phyloP scores from a whole-genome alignment of 2,888 invertebrate species.

The Gisinianus flammeolus region DNA sequence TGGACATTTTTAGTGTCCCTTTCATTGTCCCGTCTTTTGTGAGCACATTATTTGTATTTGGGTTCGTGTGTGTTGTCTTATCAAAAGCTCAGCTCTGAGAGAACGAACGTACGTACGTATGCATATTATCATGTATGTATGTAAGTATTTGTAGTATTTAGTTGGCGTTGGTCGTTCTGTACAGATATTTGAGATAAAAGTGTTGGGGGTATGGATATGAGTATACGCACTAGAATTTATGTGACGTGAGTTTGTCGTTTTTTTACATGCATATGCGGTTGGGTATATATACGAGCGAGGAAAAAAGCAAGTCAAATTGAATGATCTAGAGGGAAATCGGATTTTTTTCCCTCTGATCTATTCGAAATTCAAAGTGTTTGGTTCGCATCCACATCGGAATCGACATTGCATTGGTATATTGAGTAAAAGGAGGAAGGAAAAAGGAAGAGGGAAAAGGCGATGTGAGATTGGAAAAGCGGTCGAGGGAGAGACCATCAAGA shows the following conservation, averaged over 20 bases:
- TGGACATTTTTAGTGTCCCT: no score
- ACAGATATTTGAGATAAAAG: no score
- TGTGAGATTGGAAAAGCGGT: conserved; percentile 16
- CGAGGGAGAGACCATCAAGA: conserved; percentile 17
- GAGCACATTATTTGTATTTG: no score
- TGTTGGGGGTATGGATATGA: background rate
- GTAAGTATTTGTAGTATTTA: no score
- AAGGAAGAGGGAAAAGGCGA: background rate
- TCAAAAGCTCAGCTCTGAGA: background rate
- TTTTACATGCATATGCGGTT: background rate
- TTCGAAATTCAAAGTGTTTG: conserved; percentile 34
- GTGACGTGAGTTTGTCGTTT: background rate
- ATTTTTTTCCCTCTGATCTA: conserved; percentile 28
- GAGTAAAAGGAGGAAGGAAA: no score
- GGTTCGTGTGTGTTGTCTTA: background rate
- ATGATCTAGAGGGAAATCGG: conserved; percentile 33
- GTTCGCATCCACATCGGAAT: no score
- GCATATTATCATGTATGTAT: no score
- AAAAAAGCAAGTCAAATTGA: conserved; percentile 15
- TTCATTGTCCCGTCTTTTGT: no score
- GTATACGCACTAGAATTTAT: background rate
- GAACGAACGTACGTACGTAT: no score
- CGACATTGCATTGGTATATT: no score
- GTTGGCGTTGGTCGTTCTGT: no score
- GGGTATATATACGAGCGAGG: background rate